Evolutionary conservation across 2,888 invertebrate genomes (phyloP).

Genomic region (Drosophila borborema): DNA sequence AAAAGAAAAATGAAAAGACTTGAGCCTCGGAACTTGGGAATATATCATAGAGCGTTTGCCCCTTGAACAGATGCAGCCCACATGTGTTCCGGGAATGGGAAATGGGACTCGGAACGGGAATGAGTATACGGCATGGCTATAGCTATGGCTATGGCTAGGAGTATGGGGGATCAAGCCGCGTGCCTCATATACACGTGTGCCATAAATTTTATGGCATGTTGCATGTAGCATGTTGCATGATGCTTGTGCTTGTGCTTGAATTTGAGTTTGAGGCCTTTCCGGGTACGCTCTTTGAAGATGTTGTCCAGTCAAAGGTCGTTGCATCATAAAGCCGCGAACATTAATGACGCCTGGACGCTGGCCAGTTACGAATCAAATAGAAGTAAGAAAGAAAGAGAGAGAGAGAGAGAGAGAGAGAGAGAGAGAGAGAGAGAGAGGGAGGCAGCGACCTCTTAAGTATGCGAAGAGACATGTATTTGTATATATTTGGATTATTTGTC

Average conservation of each 20-base stretch:
- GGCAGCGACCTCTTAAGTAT: slow-evolving; percentile 11
- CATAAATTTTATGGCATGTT: slow-evolving; percentile 52
- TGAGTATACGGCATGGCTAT: slow-evolving; percentile 6
- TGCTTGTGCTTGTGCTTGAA: slow-evolving; percentile 11
- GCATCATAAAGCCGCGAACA: slow-evolving; percentile 75
- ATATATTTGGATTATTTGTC: slow-evolving; percentile 72
- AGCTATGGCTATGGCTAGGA: slow-evolving; percentile 12
- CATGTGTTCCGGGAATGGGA: slow-evolving; percentile 72
- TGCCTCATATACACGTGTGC: slow-evolving; percentile 57
- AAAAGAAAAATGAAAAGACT: slow-evolving; percentile 30
- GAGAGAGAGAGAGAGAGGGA: neutral
- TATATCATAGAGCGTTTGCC: slow-evolving; percentile 22
- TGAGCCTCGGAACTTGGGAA: slow-evolving; percentile 18
- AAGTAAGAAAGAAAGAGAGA: neutral
- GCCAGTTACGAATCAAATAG: slow-evolving; percentile 23
- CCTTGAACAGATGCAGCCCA: slow-evolving; percentile 59
- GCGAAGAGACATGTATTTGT: neutral
- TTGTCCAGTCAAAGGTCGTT: slow-evolving; percentile 71
- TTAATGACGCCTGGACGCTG: slow-evolving; percentile 55
- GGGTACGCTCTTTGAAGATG: slow-evolving; percentile 60
- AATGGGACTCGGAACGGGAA: slow-evolving; percentile 32
- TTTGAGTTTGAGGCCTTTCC: slow-evolving; percentile 47
- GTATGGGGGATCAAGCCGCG: slow-evolving; percentile 55
- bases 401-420: neutral
- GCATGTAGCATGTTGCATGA: slow-evolving; percentile 46